Evolutionary conservation across 2,888 invertebrate genomes (phyloP), one percentile per base, ranked within the genome.

Genomic region (Ephialtes manifestator): DNA sequence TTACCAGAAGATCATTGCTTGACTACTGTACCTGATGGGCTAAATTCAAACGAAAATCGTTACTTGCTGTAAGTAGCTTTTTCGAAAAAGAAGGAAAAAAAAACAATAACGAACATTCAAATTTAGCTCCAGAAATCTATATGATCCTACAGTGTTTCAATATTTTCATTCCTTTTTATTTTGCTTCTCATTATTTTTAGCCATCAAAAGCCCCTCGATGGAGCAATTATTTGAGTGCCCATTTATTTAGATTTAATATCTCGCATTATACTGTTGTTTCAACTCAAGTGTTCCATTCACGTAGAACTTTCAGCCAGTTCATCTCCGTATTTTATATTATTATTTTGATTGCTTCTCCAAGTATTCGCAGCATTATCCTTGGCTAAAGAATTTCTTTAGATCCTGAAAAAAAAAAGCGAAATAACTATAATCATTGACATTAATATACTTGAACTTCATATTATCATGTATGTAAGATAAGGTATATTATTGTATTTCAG

Each of bases 401-500:
- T 60, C 68, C 58, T 46, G 74, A 74, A 46, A 67, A 55, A 48
- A 58, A 63, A 28, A 43, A 60, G 60, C 43, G 39, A 65, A 39
- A 74, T 71, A 83, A 70, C 65, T 75, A 83, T 78, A 18, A 76
- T 86, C 78, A 77, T 86, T 58, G 60, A 78, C 76, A 83, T 84
- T 68, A 71, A 75, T 87, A 78, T 84, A 86, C 75, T 85, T 74
- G 81, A 86, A 83, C 78, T 83, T 74, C 80, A 72, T 83, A 83
- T 84, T 81, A 74, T 84, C 75, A 65, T 81, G 68, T 83, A 72
- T 72, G 72, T 86, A 78, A 81, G 53, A 81, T 84, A 84, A 65
- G 55, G 74, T 78, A 53, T 74, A 81, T 83, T 55, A 84, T 81
- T 86, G 84, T 81, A 81, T 76, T 84, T 81, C 65, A 81, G 60